phyloP scores from a whole-genome alignment of 53 echinoderm and acorn worm species.

The Glandiceps talaboti region DNA sequence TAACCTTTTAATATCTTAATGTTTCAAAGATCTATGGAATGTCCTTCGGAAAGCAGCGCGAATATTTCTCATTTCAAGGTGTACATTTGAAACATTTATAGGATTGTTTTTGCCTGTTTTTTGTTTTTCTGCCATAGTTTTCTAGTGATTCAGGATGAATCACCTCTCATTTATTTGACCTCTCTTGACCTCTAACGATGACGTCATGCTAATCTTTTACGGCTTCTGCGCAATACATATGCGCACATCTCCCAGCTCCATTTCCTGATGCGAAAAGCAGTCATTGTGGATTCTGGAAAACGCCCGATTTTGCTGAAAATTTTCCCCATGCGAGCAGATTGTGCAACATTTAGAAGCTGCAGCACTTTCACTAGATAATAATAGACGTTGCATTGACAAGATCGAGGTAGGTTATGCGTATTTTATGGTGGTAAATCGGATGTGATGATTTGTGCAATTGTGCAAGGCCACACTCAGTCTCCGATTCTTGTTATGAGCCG shows the following conservation, averaged over 20 bases:
- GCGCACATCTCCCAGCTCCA: slow-evolving; percentile 1
- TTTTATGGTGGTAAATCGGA: neutral
- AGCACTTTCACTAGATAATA: neutral
- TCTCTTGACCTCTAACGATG: neutral
- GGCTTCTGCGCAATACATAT: neutral
- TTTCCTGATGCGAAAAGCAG: neutral
- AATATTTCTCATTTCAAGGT: too few species aligned
- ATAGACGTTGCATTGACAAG: neutral
- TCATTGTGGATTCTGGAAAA: neutral
- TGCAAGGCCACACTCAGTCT: neutral
- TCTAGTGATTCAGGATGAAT: neutral
- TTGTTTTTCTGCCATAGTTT: neutral
- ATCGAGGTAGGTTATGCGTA: neutral
- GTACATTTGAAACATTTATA: too few species aligned
- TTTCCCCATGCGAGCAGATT: neutral
- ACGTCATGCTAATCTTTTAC: neutral
- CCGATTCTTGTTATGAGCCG: neutral
- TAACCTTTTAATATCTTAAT: too few species aligned
- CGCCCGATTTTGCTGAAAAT: neutral
- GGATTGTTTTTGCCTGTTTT: neutral
- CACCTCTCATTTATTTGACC: neutral
- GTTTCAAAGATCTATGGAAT: too few species aligned
- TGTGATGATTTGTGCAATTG: neutral
- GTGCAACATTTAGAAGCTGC: neutral
- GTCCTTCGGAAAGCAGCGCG: too few species aligned